phyloP scores from a whole-genome alignment of 2,113 vertebrate species.

The Callaeas wilsoni region DNA sequence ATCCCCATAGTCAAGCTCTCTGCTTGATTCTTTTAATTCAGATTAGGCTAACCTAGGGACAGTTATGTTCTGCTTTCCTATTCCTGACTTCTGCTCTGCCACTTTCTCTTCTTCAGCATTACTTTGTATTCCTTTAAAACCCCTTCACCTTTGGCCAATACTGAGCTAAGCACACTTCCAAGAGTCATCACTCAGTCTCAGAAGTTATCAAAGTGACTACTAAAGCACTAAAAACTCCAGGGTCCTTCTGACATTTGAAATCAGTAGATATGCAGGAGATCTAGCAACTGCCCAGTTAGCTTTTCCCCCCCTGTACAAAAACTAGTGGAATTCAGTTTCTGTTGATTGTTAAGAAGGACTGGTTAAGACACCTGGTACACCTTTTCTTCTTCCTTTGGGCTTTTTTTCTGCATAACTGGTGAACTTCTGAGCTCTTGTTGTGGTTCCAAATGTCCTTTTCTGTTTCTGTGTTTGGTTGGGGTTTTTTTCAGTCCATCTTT shows the following conservation, averaged over 20 bases:
- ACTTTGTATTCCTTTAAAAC: background rate
- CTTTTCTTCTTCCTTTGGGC: fast-evolving
- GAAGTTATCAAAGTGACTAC: background rate
- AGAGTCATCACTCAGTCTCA: background rate
- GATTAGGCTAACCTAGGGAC: background rate
- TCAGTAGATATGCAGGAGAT: background rate
- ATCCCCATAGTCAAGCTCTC: background rate
- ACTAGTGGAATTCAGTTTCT: fast-evolving
- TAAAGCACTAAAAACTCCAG: background rate
- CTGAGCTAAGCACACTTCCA: background rate
- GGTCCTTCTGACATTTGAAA: background rate
- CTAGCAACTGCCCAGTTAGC: background rate
- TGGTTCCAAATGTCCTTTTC: background rate
- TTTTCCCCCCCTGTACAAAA: background rate
- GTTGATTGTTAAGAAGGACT: background rate
- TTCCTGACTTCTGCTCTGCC: background rate
- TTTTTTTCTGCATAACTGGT: background rate
- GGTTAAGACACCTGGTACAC: background rate
- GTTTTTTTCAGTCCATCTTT: background rate
- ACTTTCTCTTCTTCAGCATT: background rate
- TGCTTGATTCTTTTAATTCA: background rate
- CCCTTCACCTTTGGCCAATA: background rate
- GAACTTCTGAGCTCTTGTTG: background rate
- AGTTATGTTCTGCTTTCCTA: background rate
- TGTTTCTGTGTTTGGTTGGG: background rate